Evolutionary conservation across 2,888 invertebrate genomes (phyloP).

Genomic region (Hypomecis punctinalis): DNA sequence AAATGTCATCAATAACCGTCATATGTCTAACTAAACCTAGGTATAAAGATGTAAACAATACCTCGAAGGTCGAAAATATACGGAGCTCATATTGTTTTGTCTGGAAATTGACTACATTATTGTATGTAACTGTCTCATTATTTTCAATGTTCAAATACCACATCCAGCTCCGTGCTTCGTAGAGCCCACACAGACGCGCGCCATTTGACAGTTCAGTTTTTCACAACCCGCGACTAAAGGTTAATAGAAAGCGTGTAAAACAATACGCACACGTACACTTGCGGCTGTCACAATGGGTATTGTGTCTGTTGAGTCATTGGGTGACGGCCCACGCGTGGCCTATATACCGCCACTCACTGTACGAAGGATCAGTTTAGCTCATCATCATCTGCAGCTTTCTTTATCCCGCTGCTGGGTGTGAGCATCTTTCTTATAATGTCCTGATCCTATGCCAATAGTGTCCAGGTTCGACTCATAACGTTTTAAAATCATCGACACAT

Average conservation of each 20-base stretch:
- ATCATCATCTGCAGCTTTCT: too few species aligned
- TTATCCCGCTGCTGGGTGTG: too few species aligned
- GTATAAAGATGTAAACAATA: too few species aligned
- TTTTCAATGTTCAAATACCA: slow-evolving; percentile 6
- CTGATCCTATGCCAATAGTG: too few species aligned
- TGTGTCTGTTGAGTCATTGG: slow-evolving; percentile 31
- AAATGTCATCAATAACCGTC: too few species aligned
- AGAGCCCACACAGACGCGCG: slow-evolving; percentile 25
- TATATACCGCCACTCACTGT: slow-evolving; percentile 6
- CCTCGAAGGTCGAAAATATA: too few species aligned
- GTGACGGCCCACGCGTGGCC: slow-evolving; percentile 27
- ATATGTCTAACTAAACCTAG: too few species aligned
- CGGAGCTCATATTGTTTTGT: too few species aligned
- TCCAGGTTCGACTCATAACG: too few species aligned
- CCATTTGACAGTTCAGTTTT: slow-evolving; percentile 40
- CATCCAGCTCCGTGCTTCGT: slow-evolving; percentile 17
- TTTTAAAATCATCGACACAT: too few species aligned
- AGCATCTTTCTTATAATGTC: too few species aligned
- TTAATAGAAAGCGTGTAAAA: slow-evolving; percentile 48
- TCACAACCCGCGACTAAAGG: slow-evolving; percentile 43
- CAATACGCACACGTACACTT: slow-evolving; percentile 41
- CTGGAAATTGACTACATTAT: too few species aligned
- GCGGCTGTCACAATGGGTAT: slow-evolving; percentile 33
- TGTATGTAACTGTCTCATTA: background rate
- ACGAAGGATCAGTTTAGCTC: slow-evolving; percentile 10